These are phyloP conservation scores for Aspidiotus destructor DNA, from an alignment of 2,888 invertebrate genomes.

Conservation along the genomic window DNA sequence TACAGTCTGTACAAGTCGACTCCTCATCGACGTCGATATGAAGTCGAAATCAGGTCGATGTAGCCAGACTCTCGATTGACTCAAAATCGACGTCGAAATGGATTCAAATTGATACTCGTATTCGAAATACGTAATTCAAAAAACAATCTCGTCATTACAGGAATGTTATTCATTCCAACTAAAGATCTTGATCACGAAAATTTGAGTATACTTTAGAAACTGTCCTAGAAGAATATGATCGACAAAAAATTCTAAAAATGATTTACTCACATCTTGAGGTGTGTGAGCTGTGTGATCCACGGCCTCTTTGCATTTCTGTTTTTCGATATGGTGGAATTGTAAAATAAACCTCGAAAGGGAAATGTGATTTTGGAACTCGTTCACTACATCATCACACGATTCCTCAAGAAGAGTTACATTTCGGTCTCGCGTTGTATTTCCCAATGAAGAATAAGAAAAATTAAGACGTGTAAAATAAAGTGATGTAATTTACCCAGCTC, in stretches of 20 bases:
- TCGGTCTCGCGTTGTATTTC: not conserved
- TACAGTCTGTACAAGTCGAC: no score
- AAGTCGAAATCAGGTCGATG: no score
- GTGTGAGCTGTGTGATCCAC: constrained; percentile 1
- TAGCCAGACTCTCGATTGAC: no score
- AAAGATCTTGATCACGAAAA: not conserved
- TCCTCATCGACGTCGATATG: no score
- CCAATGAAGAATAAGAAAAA: not conserved
- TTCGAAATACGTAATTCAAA: not conserved
- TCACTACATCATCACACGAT: constrained; percentile 2
- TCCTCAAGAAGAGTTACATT: not conserved
- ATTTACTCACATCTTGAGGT: constrained; percentile 1
- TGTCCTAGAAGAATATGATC: not conserved
- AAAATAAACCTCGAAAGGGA: not conserved
- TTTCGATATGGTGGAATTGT: not conserved
- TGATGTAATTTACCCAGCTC: constrained; percentile 1
- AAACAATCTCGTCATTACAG: not conserved
- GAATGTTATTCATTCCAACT: not conserved
- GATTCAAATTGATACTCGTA: not conserved
- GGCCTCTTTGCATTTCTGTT: not conserved
- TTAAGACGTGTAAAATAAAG: constrained; percentile 1
- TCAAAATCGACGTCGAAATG: no score
- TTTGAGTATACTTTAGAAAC: not conserved
- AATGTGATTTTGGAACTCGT: not conserved
- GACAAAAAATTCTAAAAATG: constrained; percentile 1